A percentile compares a stretch with the other conserved stretches of the same genome.
Conservation (phyloP, 2,113 vertebrate genomes). For the Odontophorus gujanensis region DNA sequence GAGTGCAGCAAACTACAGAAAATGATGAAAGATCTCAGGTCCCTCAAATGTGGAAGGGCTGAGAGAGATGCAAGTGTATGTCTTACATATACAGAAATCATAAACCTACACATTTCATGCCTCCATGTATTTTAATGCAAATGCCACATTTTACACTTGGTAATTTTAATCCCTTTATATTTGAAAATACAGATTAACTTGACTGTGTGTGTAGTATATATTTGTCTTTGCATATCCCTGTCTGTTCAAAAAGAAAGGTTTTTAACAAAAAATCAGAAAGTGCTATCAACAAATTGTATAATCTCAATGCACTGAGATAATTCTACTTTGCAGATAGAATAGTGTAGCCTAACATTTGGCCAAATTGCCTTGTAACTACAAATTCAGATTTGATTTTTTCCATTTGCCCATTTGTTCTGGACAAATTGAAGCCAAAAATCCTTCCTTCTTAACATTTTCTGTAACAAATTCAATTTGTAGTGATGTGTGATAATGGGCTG, state of each 20-base stretch:
- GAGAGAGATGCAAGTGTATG: neutral
- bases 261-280: constrained; percentile 4
- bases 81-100: neutral
- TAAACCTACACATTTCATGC: neutral
- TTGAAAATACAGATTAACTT: neutral
- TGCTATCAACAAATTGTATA: neutral
- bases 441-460: constrained; percentile 57
- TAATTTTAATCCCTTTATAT: neutral
- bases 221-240: neutral
- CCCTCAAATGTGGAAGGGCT: neutral
- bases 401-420: constrained; percentile 61
- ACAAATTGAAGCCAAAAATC: constrained; percentile 61
- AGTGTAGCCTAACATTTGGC: constrained; percentile 20
- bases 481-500: constrained; percentile 3
- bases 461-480: constrained; percentile 69
- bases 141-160: neutral
- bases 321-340: constrained; percentile 1
- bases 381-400: constrained; percentile 47
- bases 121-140: neutral
- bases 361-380: constrained; percentile 59
- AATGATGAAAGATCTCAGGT: neutral
- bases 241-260: neutral
- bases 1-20: neutral
- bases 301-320: neutral
- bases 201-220: too few species aligned